Evolutionary conservation across 2,888 invertebrate genomes (phyloP), one percentile per base, ranked within the genome.

Genomic region (Lysandra coridon): DNA sequence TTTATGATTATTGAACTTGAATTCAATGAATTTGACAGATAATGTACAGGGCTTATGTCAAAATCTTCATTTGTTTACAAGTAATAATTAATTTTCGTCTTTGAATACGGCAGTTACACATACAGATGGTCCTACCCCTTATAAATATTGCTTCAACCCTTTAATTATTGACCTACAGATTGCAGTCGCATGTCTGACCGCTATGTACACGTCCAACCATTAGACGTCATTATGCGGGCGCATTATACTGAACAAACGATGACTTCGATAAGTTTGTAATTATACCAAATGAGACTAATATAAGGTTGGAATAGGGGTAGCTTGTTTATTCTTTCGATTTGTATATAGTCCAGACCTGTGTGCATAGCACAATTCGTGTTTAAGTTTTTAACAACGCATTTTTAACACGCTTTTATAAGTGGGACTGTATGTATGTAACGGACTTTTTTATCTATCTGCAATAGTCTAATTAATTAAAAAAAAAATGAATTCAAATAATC

Each of bases 181-280:
- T 44, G 78, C 60, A 44, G 37, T 77, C 57, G 57, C 77, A 53
- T 40, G 57, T 60, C 73, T 40, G 73, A 40, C 75, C 49, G 44
- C 49, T 44, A 76, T 76, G 33, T 53, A 76, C 33, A 33, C 17
- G 14, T 30, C 14, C 53, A 23, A 23, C 57, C 33, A 57, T 44
- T 44, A 74, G 74, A 4, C 23, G 33, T 57, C 33, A 76, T 76
- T 76, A 76, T 33, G 76, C 76, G 75, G 75, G 75, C 1, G 49
- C 75, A 75, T 75, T 75, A 49, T 76, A 53, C 57, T 14, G 53
- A 17, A 33, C 76, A 53, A 75, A 76, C 57, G 17, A 53, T 30
- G 75, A 75, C 30, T 75, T 75, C 76, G 76, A 76, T 76, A 76
- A 76, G 33, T 53, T 23, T 75, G 49, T 75, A 75, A 75, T 75